Conservation (phyloP, 2,888 invertebrate genomes). For the Smittia aterrima region DNA sequence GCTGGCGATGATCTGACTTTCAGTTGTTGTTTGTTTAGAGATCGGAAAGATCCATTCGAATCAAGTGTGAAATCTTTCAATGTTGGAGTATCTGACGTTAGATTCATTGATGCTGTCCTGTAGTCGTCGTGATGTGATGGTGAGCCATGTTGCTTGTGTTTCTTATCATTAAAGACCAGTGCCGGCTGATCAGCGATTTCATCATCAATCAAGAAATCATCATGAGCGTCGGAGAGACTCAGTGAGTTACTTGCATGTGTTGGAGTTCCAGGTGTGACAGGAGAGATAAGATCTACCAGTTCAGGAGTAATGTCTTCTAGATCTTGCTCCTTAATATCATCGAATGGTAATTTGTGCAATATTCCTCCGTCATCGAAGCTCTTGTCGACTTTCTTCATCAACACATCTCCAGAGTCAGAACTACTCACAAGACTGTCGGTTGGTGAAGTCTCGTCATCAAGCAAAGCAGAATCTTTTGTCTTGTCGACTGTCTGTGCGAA, state of each 20-base stretch:
- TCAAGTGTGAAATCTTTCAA: constrained; percentile 34
- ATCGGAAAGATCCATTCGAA: constrained; percentile 24
- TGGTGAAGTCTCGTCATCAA: constrained; percentile 82
- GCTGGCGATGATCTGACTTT: constrained; percentile 49
- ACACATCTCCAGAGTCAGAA: constrained; percentile 44
- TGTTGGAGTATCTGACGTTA: constrained; percentile 10
- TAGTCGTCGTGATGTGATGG: constrained; percentile 23
- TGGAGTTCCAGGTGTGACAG: constrained; percentile 71
- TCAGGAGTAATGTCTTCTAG: constrained; percentile 55
- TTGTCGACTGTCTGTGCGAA: constrained; percentile 73
- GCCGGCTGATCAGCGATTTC: constrained; percentile 90
- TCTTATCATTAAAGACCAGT: constrained; percentile 69
- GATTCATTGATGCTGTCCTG: background rate
- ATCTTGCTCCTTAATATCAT: constrained; percentile 48
- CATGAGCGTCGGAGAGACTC: constrained; percentile 65
- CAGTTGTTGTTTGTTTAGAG: background rate
- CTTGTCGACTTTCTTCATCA: constrained; percentile 47
- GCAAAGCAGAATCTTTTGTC: constrained; percentile 64
- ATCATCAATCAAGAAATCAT: constrained; percentile 78
- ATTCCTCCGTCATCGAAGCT: constrained; percentile 43
- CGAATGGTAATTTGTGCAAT: constrained; percentile 46
- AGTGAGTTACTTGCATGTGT: constrained; percentile 76
- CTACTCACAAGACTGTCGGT: constrained; percentile 70
- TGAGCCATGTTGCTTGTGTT: constrained; percentile 20
- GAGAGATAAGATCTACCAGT: constrained; percentile 52